phyloP scores from a whole-genome alignment of 1,140 invertebrate species.

The Saccostrea glomerata region DNA sequence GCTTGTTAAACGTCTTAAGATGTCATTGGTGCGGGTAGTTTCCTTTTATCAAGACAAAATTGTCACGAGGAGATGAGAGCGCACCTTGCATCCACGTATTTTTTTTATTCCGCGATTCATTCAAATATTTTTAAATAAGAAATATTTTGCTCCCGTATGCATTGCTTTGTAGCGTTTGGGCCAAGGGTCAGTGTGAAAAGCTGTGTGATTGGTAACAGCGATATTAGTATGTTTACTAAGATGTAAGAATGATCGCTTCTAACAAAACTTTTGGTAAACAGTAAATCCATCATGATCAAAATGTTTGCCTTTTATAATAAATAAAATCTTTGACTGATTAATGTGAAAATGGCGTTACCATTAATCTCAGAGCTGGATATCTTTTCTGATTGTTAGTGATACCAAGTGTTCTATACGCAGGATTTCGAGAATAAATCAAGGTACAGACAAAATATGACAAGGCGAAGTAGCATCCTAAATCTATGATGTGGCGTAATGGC shows the following conservation, averaged over 20 bases:
- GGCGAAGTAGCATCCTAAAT: conserved; percentile 5
- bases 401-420: background rate
- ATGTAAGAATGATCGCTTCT: background rate
- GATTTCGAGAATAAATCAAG: conserved; percentile 12
- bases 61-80: conserved; percentile 20
- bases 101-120: conserved; percentile 9
- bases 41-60: conserved; percentile 36
- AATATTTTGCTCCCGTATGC: conserved; percentile 3
- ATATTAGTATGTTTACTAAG: conserved; percentile 20
- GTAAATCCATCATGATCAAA: conserved; percentile 35
- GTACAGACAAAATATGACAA: conserved; percentile 34
- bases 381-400: conserved; percentile 31
- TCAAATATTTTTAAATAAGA: background rate
- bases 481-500: conserved; percentile 34
- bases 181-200: background rate
- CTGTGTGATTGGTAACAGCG: background rate
- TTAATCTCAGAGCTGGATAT: conserved; percentile 27
- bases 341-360: conserved; percentile 23
- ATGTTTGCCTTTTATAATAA: conserved; percentile 38
- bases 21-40: conserved; percentile 25
- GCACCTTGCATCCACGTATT: conserved; percentile 20
- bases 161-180: background rate
- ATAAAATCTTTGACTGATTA: conserved; percentile 26
- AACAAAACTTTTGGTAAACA: conserved; percentile 25
- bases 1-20: conserved; percentile 36